These are phyloP conservation scores for Eupithecia subfuscata DNA, from an alignment of 2,888 invertebrate species.

Conservation along the genomic window DNA sequence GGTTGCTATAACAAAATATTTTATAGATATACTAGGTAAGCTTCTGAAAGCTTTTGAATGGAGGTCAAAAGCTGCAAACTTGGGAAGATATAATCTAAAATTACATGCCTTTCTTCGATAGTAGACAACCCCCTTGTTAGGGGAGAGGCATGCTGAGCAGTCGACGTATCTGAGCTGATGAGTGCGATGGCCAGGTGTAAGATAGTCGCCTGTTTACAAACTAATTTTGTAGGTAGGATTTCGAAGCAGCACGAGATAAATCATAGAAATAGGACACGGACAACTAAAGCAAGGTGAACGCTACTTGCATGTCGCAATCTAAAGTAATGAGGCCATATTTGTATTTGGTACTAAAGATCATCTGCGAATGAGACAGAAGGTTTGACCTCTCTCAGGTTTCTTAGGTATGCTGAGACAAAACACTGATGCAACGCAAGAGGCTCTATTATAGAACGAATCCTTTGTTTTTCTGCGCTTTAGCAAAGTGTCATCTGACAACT, in stretches of 20 bases:
- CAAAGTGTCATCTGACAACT: background rate
- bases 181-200: background rate
- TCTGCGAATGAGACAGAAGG: background rate
- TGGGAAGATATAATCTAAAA: background rate
- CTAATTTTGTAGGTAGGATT: background rate
- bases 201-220: background rate
- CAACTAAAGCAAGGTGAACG: conserved; percentile 62
- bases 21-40: background rate
- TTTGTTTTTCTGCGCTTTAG: background rate
- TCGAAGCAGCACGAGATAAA: conserved; percentile 45
- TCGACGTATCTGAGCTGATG: background rate
- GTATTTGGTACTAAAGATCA: conserved; percentile 1
- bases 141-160: background rate
- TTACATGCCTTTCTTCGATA: background rate
- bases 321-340: conserved; percentile 39
- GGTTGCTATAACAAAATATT: background rate
- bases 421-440: background rate
- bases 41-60: background rate
- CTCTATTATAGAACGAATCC: background rate
- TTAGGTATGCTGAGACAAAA: background rate
- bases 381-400: background rate
- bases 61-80: background rate
- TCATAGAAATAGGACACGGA: conserved; percentile 64
- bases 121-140: background rate
- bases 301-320: conserved; percentile 44